Evolutionary conservation across 1,140 invertebrate species (phyloP).

Genomic region (Brachionus manjavacas): DNA sequence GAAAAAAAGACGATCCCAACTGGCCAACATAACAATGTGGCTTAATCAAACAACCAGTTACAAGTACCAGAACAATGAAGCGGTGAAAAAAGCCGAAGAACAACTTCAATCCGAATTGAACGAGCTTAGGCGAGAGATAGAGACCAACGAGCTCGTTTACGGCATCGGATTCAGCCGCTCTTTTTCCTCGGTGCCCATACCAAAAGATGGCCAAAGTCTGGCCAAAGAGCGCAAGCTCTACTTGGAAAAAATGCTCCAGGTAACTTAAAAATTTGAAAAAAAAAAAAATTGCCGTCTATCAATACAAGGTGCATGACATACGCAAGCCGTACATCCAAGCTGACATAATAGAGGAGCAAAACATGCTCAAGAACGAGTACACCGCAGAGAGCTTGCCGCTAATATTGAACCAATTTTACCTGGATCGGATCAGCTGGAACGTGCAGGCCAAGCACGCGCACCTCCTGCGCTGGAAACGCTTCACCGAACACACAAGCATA

Average conservation of each 20-base stretch:
- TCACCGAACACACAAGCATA: conserved; percentile 52
- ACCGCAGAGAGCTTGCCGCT: conserved; percentile 50
- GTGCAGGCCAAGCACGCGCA: conserved; percentile 53
- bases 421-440: conserved; percentile 50
- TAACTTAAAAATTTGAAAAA: conserved; percentile 42
- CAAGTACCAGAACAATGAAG: conserved; percentile 34
- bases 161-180: conserved; percentile 47
- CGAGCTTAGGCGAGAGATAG: conserved; percentile 54
- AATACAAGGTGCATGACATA: conserved; percentile 51
- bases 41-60: neutral
- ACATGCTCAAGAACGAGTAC: conserved; percentile 51
- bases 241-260: conserved; percentile 50
- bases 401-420: conserved; percentile 51
- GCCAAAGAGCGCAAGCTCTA: conserved; percentile 45
- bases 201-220: conserved; percentile 41
- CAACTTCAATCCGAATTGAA: conserved; percentile 51
- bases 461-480: conserved; percentile 55
- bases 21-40: neutral
- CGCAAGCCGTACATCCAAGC: conserved; percentile 52
- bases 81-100: conserved; percentile 49
- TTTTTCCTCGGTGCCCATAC: conserved; percentile 37
- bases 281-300: neutral
- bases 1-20: no score
- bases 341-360: conserved; percentile 53
- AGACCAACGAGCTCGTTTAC: conserved; percentile 53